These are phyloP conservation scores for Psittacula derbiana DNA, from an alignment of 2,797 vertebrate genomes.

Conservation along the genomic window DNA sequence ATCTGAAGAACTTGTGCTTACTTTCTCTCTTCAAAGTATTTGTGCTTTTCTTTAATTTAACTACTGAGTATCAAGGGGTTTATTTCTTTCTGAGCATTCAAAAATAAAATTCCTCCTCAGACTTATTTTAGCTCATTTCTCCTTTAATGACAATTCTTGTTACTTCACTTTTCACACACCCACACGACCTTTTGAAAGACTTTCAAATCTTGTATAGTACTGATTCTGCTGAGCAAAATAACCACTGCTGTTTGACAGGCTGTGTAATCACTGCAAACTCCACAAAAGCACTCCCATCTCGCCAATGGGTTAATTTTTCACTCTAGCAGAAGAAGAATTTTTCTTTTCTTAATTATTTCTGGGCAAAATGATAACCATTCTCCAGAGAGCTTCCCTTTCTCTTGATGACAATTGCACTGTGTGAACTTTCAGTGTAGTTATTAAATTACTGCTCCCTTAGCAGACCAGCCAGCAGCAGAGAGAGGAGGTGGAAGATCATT, in stretches of 20 bases:
- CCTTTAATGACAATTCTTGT: slow-evolving; percentile 25
- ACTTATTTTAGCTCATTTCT: slow-evolving; percentile 47
- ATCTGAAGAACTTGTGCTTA: not conserved
- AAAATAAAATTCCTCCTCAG: slow-evolving; percentile 20
- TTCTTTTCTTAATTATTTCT: not conserved
- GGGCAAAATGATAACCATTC: not conserved
- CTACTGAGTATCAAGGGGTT: slow-evolving; percentile 13
- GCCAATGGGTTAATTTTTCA: slow-evolving; percentile 30
- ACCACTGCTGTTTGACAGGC: slow-evolving; percentile 32
- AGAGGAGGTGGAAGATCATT: not conserved
- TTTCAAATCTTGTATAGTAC: not conserved
- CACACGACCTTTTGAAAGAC: slow-evolving; percentile 7
- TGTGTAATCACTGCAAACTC: slow-evolving; percentile 15
- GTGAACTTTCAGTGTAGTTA: not conserved
- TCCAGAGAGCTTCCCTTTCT: not conserved
- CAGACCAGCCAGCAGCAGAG: not conserved
- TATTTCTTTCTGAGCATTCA: slow-evolving; percentile 27
- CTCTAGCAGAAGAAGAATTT: not conserved
- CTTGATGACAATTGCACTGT: not conserved
- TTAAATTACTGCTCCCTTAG: not conserved
- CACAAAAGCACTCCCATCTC: not conserved
- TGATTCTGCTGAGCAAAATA: slow-evolving; percentile 36
- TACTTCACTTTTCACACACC: slow-evolving; percentile 44
- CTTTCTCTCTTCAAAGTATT: not conserved
- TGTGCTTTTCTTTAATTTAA: not conserved